Evolutionary conservation across 2,888 invertebrate species (phyloP), one percentile per base, ranked within the genome.

Genomic region (Dioctria rufipes): DNA sequence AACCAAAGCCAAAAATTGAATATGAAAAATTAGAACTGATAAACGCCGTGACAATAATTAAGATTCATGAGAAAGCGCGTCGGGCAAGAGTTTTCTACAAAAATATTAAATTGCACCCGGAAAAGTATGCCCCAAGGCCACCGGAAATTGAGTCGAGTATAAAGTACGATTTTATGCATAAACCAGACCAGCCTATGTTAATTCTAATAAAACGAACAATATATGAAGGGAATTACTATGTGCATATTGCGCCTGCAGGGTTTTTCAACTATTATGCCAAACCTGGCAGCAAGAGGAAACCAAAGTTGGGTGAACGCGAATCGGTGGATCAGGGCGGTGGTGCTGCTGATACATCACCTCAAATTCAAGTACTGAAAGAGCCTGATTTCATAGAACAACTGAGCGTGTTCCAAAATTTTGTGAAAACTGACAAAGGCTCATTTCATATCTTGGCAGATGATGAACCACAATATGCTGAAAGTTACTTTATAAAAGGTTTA

Each of bases 41-140:
- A 0, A 82, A 86, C 0, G 87, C 87, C 3, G 83, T 90, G 0
- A 86, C 83, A 11, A 69, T 90, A 5, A 89, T 91, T 63, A 91
- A 91, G 84, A 86, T 85, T 0, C 89, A 90, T 69, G 91, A 91
- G 85, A 86, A 91, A 61, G 90, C 89, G 0, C 86, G 91, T 3
- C 79, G 82, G 8, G 85, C 84, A 2, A 84, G 89, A 6, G 79
- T 85, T 2, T 86, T 61, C 5, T 39, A 82, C n/a, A 81, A 65
- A 3, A 84, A 84, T 65, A 83, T 84, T 63, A 77, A 61, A 40
- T 60, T 49, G 8, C 71, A 85, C 81, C 85, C 84, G 5, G 80
- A 81, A 39, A 46, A 51, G 1, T 85, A 83, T 71, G 67, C 25
- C 37, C 84, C 84, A 3, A 81, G 58, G 40, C 84, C 84, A 69